phyloP scores from a whole-genome alignment of 2,113 vertebrate species.

The Pionites leucogaster region DNA sequence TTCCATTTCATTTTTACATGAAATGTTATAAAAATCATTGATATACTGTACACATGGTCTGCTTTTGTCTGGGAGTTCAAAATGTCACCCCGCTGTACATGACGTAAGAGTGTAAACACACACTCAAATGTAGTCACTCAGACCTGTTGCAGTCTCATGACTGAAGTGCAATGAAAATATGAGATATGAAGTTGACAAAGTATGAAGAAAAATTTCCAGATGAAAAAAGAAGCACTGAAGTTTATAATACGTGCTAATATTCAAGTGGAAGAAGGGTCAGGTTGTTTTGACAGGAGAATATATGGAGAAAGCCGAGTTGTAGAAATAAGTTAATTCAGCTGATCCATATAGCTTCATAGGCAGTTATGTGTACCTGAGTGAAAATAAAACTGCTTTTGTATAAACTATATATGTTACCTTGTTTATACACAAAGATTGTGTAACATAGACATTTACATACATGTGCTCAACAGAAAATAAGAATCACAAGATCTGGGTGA shows the following conservation, averaged over 20 bases:
- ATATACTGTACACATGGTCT: background rate
- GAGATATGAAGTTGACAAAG: background rate
- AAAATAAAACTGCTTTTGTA: background rate
- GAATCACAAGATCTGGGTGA: background rate
- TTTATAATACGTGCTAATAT: background rate
- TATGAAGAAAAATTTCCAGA: conserved; percentile 17
- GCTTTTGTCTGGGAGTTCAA: background rate
- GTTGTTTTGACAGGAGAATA: conserved; percentile 37
- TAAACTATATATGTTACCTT: background rate
- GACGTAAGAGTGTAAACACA: background rate
- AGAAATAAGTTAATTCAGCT: background rate
- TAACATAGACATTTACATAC: background rate
- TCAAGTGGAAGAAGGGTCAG: background rate
- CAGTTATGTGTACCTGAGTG: background rate
- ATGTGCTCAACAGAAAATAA: background rate
- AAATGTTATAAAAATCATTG: background rate
- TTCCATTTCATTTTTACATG: background rate
- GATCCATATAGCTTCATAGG: background rate
- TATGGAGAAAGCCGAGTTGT: conserved; percentile 1
- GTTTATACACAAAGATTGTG: background rate
- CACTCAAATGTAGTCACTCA: background rate
- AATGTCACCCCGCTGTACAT: background rate
- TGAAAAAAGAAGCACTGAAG: conserved; percentile 2
- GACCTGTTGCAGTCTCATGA: background rate
- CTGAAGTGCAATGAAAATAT: background rate